Base-by-base conservation (phyloP, 2,113 vertebrate species). In the Laterallus jamaicensis region DNA sequence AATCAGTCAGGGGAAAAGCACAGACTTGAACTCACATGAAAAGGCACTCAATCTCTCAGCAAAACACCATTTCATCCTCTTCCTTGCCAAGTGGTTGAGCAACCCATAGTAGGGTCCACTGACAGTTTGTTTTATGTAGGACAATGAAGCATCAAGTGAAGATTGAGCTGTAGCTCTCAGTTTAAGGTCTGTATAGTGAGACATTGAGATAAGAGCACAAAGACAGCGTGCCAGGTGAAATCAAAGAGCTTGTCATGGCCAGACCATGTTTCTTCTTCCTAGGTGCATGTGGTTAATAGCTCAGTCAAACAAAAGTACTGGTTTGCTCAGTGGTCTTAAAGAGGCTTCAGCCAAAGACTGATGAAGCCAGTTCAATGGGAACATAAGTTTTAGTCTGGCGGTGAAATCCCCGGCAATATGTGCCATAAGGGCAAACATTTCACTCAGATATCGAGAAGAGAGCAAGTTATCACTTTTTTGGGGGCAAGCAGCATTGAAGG, bases 231-330 rank as follows among this genome's bases (percentile, higher is more conserved):
- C 29, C 67, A 87, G 75, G 54, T 91, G 55, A 95, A 89, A 92
- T 5, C 58, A 59, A 93, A 83, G n/a, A 85, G 44, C 20, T 77
- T 94, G 78, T 69, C 74, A 22, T 19, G 35, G 67, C 14, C 40
- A 76, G 62, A 55, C 54, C 55, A 15, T 79, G 47, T 87, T 96
- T 94, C 62, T 96, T 84, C 52, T 82, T 86, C 58, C 55, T 31
- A 70, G 70, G 35, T 55, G 28, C 6, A 4, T 59, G 49, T 76
- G 44, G 35, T 73, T 93, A 80, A 84, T 67, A 87, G 77, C 28
- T 80, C 77, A 91, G 74, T n/a, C 66, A 86, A 91, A 69, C 52
- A 82, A 69, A 93, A 94, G 31, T 39, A 19, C 22, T 92, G 64
- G 19, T 59, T 92, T 69, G 90, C 28, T 79, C 73, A 58, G 21